Evolutionary conservation across 1,140 invertebrate species (phyloP), one percentile per base, ranked within the genome.

Genomic region (Lucilia sericata): DNA sequence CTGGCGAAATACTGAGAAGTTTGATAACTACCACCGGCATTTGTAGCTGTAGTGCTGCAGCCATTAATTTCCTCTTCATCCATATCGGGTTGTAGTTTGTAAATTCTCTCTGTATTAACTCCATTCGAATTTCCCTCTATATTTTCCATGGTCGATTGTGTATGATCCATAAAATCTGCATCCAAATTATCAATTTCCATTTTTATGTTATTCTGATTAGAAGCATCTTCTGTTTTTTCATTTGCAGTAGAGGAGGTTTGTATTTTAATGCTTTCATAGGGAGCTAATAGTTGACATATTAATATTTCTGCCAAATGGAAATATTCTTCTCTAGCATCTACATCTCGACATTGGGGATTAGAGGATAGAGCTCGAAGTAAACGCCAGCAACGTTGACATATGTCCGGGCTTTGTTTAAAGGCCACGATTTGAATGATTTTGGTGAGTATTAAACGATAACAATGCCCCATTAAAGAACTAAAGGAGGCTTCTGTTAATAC

Each of bases 291-390:
- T 82, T 91, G 88, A 21, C 89, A 88, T 13, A 90, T 86, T 2
- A 91, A 85, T 47, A 91, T 87, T 65, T 91, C 89, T 2, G 90
- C 86, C 36, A 91, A 84, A 82, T 91, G 86, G 30, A 90, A 91
- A 55, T 89, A 89, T 81, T 91, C 88, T 34, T 86, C 84, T 10
- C 88, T 85, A 36, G 86, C 87, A 17, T 84, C 83, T n/a, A 83
- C 86, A 21, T 90, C 87, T 19, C 89, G 88, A 12, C 86, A 86
- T 19, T 85, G 78, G 2, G 85, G 30, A 86, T 91, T 91, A 21
- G 82, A 86, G 42, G 88, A 87, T 36, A 88, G 87, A 17, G 90
- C 87, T 0, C 88, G 86, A 0, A 91, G 49, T 49, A 91, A 42
- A 5, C 87, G 87, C 88, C 90, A 89, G 42, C 88, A 88, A 5